Evolutionary conservation across 2,113 vertebrate species (phyloP).

Genomic region (human): GRCh38 chr20:5621001-5621500

Average conservation of each 20-base stretch:
- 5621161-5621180: too few species aligned
- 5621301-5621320: conserved; percentile 30
- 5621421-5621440: conserved; percentile 18
- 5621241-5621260: background rate
- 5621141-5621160: background rate
- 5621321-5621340: conserved; percentile 26
- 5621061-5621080: too few species aligned
- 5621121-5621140: background rate
- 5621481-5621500: conserved; percentile 42
- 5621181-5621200: background rate
- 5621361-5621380: background rate
- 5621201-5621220: background rate
- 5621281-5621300: background rate
- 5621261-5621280: background rate
- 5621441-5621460: background rate
- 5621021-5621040: too few species aligned
- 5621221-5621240: background rate
- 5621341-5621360: background rate
- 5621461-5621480: background rate
- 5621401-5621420: background rate
- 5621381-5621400: background rate
- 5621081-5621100: background rate
- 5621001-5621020: too few species aligned
- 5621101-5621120: background rate
- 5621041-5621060: too few species aligned